Evolutionary conservation across 2,797 vertebrate species (phyloP).

Genomic region (Macroramphosus scolopax): DNA sequence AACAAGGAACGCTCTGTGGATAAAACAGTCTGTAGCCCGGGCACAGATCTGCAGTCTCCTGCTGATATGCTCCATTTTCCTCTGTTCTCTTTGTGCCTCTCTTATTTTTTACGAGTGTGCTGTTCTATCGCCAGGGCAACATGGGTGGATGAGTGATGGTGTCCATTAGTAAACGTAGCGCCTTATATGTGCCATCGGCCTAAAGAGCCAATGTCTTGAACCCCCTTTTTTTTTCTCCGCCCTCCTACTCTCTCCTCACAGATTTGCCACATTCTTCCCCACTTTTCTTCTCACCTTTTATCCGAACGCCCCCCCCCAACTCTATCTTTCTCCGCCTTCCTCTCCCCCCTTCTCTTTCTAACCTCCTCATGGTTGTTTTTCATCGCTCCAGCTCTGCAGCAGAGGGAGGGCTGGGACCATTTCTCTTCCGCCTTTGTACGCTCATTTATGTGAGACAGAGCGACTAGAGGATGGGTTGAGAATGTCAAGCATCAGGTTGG

Average conservation of each 20-base stretch:
- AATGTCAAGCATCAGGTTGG: constrained; percentile 64
- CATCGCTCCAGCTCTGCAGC: constrained; percentile 59
- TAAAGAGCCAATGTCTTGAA: constrained; percentile 65
- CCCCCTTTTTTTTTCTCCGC: constrained; percentile 28
- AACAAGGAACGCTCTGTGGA: constrained; percentile 53
- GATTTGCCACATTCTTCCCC: constrained; percentile 41
- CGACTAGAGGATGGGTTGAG: constrained; percentile 52
- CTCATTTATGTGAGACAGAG: constrained; percentile 39
- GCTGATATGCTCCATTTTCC: constrained; percentile 69
- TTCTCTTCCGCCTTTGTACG: constrained; percentile 49
- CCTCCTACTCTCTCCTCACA: constrained; percentile 37
- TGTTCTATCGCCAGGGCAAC: constrained; percentile 67
- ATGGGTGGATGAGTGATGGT: constrained; percentile 73
- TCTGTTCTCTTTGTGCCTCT: constrained; percentile 62
- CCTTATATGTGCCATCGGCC: constrained; percentile 69
- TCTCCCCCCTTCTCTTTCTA: constrained; percentile 33
- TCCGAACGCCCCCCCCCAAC: no score
- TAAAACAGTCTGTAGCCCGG: constrained; percentile 48
- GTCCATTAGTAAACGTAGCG: constrained; percentile 77
- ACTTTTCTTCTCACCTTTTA: constrained; percentile 39
- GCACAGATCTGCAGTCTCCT: constrained; percentile 63
- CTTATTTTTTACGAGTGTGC: constrained; percentile 64
- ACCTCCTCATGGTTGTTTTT: constrained; percentile 64
- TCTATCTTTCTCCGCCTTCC: not conserved
- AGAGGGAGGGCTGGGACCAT: constrained; percentile 59